Conservation (phyloP, 2,113 vertebrate genomes). For the Podocnemis expansa region DNA sequence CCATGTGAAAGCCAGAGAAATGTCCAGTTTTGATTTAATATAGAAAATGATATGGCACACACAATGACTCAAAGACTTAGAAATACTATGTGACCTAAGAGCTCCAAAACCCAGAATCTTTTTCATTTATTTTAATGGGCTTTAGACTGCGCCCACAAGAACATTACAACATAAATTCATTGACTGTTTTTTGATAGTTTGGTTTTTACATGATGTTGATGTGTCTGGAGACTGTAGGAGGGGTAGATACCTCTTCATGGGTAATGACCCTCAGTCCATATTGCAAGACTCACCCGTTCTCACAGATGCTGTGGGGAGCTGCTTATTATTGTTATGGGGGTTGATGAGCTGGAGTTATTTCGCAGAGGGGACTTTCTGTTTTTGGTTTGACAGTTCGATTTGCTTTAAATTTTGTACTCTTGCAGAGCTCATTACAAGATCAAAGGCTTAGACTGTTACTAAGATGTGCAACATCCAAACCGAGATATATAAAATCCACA, state of each 20-base stretch:
- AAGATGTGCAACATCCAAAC: neutral
- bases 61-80: neutral
- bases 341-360: neutral
- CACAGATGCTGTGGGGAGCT: accelerated
- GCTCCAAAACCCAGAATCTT: neutral
- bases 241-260: neutral
- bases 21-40: neutral
- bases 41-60: neutral
- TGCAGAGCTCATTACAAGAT: neutral
- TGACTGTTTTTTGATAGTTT: neutral
- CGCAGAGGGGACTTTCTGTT: neutral
- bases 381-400: neutral
- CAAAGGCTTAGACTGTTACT: accelerated
- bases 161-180: neutral
- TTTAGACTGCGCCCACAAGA: neutral
- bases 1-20: neutral
- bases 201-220: neutral
- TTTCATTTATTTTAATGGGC: accelerated
- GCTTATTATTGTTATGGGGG: neutral
- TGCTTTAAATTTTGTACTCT: neutral
- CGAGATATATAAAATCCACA: accelerated
- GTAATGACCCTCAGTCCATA: neutral
- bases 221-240: neutral
- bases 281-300: accelerated
- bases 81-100: too few species aligned